Conservation (phyloP, 2,888 invertebrate species). For the Philereme transversata region DNA sequence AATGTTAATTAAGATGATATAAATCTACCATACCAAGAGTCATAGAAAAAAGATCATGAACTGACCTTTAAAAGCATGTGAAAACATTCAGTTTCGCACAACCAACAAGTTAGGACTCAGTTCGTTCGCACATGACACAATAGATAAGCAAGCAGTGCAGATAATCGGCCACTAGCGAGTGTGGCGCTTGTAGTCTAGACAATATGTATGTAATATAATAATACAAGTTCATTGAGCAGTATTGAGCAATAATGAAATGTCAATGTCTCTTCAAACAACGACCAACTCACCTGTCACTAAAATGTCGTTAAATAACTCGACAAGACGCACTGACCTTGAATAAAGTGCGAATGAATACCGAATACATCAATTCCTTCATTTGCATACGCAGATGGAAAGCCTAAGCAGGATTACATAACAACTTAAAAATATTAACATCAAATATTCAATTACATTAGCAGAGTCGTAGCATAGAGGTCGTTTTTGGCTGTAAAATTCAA, state of each 20-base stretch:
- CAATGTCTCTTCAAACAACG: slow-evolving; percentile 14
- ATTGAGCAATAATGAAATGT: slow-evolving; percentile 17
- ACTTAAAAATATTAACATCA: no score
- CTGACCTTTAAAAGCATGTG: not conserved
- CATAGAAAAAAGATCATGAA: no score
- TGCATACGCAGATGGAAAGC: slow-evolving; percentile 29
- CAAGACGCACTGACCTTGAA: slow-evolving; percentile 22
- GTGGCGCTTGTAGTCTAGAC: not conserved
- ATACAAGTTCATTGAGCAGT: not conserved
- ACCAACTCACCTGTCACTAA: not conserved
- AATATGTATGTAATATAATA: no score
- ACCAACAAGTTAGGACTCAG: not conserved
- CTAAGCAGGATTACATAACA: slow-evolving; percentile 13
- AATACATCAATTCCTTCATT: slow-evolving; percentile 31
- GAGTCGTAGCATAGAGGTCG: no score
- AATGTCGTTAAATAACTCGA: slow-evolving; percentile 6
- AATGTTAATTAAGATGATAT: no score
- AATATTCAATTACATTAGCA: no score
- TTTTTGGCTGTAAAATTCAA: not conserved
- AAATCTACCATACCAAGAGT: no score
- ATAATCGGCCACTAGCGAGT: slow-evolving; percentile 7
- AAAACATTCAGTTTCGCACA: not conserved
- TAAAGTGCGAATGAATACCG: slow-evolving; percentile 23
- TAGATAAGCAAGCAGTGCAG: slow-evolving; percentile 16
- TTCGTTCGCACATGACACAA: slow-evolving; percentile 12